Evolutionary conservation across 1,140 invertebrate genomes (phyloP).

Genomic region (Drosophila tropicalis): DNA sequence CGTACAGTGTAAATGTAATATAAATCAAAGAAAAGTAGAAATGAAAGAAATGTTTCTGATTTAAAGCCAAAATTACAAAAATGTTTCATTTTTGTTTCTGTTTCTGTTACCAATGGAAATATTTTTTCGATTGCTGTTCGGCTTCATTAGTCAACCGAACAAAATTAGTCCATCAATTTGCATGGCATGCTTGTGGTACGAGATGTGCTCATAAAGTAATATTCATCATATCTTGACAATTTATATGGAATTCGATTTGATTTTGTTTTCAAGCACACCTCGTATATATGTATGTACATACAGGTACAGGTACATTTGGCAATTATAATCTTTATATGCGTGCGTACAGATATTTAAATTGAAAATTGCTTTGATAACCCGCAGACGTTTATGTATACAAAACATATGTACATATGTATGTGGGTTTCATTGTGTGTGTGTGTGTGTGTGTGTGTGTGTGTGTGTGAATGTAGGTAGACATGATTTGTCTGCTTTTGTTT

Average conservation of each 20-base stretch:
- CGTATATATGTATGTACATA: constrained; percentile 10
- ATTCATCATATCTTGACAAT: too few relatives aligned
- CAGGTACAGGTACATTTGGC: constrained; percentile 20
- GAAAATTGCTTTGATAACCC: constrained; percentile 64
- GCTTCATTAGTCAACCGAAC: background rate
- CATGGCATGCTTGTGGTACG: background rate
- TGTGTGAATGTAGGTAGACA: background rate
- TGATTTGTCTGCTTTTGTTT: constrained; percentile 1
- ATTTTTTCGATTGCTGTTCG: background rate
- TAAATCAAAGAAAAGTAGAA: too few relatives aligned
- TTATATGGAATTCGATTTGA: too few relatives aligned
- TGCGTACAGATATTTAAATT: constrained; percentile 52
- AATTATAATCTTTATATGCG: constrained; percentile 56
- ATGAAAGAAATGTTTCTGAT: too few relatives aligned
- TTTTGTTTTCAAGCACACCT: too few relatives aligned
- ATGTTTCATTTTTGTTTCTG: too few relatives aligned
- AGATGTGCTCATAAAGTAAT: background rate
- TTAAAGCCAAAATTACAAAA: too few relatives aligned
- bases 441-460: constrained; percentile 3
- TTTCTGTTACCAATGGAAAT: too few relatives aligned
- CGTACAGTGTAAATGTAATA: too few relatives aligned
- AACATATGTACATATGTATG: background rate
- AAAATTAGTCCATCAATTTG: background rate
- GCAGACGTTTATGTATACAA: constrained; percentile 13
- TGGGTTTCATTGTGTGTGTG: background rate